Conservation (phyloP, 92 coral and sea anemone genomes). For the Epizoanthus illoricatus region DNA sequence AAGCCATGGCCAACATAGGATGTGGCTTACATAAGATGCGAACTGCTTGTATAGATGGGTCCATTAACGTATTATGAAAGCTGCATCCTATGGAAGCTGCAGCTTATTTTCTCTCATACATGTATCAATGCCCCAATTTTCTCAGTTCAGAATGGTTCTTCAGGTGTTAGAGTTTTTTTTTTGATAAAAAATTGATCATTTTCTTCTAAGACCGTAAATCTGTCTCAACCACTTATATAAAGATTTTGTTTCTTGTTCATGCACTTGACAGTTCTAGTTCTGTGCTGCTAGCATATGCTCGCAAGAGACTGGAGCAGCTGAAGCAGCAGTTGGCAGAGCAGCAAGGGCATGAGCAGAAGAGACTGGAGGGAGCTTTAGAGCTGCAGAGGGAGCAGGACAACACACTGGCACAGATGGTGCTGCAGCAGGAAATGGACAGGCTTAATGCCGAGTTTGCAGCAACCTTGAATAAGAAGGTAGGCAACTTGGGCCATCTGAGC, state of each 20-base stretch:
- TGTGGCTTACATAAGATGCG: too few species aligned
- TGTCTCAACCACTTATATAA: neutral
- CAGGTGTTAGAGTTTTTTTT: too few species aligned
- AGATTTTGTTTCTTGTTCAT: neutral
- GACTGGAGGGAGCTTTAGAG: slow-evolving; percentile 75
- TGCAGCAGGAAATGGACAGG: slow-evolving; percentile 83
- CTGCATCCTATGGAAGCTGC: too few species aligned
- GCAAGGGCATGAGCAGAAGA: slow-evolving; percentile 75
- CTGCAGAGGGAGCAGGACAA: slow-evolving; percentile 80
- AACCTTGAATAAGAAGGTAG: slow-evolving; percentile 73
- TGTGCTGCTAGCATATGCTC: slow-evolving; percentile 91
- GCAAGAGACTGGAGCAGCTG: slow-evolving; percentile 85
- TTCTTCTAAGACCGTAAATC: neutral
- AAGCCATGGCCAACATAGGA: too few species aligned
- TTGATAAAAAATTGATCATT: too few species aligned
- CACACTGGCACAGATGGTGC: slow-evolving; percentile 79
- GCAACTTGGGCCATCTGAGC: neutral
- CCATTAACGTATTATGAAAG: too few species aligned
- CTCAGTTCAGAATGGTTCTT: too few species aligned
- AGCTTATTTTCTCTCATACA: too few species aligned
- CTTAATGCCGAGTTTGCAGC: slow-evolving; percentile 76
- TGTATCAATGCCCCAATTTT: too few species aligned
- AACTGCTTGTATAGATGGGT: too few species aligned
- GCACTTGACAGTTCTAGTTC: slow-evolving; percentile 60
- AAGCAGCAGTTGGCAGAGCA: slow-evolving; percentile 71